phyloP scores from a whole-genome alignment of 2,113 vertebrate genomes.

The Erinaceus europaeus region DNA sequence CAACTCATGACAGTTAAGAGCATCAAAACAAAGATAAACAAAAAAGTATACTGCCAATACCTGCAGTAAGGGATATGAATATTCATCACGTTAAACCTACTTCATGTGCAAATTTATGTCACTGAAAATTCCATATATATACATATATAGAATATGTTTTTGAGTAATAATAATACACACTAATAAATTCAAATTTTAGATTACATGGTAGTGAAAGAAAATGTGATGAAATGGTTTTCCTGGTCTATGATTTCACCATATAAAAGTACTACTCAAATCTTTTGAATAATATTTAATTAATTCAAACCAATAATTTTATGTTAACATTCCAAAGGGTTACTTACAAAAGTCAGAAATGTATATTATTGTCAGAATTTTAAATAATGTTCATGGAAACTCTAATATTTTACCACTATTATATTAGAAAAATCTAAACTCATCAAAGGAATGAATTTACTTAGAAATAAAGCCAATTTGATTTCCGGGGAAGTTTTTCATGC shows the following conservation, averaged over 20 bases:
- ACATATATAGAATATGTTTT: neutral
- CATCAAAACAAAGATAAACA: neutral
- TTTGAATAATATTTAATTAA: conserved; percentile 5
- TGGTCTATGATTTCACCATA: neutral
- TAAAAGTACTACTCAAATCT: neutral
- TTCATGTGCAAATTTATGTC: neutral
- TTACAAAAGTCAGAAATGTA: neutral
- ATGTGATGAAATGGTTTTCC: neutral
- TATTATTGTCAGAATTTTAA: neutral
- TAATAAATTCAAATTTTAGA: neutral
- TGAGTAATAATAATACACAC: neutral
- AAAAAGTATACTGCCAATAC: neutral
- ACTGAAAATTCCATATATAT: neutral
- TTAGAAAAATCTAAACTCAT: neutral
- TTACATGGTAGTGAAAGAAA: conserved; percentile 16
- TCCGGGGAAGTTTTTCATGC: neutral
- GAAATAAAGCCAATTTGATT: neutral
- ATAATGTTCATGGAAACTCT: neutral
- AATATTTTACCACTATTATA: neutral
- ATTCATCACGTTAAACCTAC: neutral
- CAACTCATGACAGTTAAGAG: neutral
- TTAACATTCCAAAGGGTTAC: neutral
- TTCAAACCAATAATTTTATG: neutral
- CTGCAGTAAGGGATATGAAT: neutral
- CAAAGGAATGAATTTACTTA: neutral